Percentiles rank a stretch among this genome's conserved stretches.
Conservation (phyloP, 2,888 invertebrate species). For the Apodemia duryi region DNA sequence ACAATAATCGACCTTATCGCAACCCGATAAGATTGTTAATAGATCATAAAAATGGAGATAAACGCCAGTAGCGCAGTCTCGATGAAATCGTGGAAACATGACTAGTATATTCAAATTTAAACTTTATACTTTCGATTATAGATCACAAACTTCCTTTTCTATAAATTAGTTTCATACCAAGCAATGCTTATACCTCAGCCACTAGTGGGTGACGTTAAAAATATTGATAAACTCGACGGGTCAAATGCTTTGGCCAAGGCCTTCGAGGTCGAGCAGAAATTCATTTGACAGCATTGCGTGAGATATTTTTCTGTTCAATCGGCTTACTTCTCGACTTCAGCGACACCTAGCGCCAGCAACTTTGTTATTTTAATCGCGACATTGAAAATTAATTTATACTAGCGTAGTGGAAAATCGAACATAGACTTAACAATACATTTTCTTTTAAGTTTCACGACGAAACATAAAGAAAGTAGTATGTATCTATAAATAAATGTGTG, state of each 20-base stretch:
- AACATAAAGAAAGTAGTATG: too few species aligned
- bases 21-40: slow-evolving; percentile 31
- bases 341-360: too few species aligned
- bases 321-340: too few species aligned
- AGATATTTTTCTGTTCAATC: too few species aligned
- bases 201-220: slow-evolving; percentile 27
- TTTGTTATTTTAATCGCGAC: too few species aligned
- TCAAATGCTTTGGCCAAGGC: neutral
- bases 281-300: too few species aligned
- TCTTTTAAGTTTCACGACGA: too few species aligned
- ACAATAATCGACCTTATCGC: slow-evolving; percentile 43
- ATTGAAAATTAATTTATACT: too few species aligned
- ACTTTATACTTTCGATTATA: slow-evolving; percentile 22
- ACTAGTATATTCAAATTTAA: slow-evolving; percentile 34
- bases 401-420: too few species aligned
- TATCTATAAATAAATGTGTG: too few species aligned
- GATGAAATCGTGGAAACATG: slow-evolving; percentile 42
- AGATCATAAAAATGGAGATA: neutral
- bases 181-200: neutral
- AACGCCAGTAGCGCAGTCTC: slow-evolving; percentile 30
- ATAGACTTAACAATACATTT: too few species aligned
- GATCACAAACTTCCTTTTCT: neutral
- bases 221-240: slow-evolving; percentile 4
- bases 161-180: neutral
- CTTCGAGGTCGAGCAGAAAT: too few species aligned